A percentile compares a stretch with the other conserved stretches of the same genome.
Conservation (phyloP, 2,113 vertebrate genomes). For the Chaetorhynchus papuensis region DNA sequence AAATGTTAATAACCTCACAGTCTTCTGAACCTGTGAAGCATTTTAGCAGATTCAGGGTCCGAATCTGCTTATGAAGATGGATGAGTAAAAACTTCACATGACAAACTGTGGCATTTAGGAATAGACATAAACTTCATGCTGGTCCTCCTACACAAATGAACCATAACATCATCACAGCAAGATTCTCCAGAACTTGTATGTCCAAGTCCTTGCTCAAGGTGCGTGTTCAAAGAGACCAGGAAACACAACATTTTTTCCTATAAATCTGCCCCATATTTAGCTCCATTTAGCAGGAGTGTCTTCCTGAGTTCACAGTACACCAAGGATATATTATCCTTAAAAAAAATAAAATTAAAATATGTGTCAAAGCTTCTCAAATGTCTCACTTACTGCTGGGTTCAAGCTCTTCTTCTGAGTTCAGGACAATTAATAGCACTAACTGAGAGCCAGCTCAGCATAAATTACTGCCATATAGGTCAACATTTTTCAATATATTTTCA, state of each 20-base stretch:
- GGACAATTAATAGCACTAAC: not conserved
- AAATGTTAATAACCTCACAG: not conserved
- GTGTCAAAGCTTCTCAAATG: not conserved
- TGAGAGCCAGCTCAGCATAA: not conserved
- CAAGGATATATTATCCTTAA: not conserved
- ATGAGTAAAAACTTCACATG: not conserved
- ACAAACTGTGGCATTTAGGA: not conserved
- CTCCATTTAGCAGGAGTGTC: not conserved
- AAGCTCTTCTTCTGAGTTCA: not conserved
- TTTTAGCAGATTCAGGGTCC: not conserved
- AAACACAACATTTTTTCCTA: not conserved
- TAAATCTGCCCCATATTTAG: not conserved
- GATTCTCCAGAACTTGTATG: not conserved
- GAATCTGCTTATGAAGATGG: not conserved
- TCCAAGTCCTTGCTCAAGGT: not conserved
- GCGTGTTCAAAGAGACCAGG: not conserved
- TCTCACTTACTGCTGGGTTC: not conserved
- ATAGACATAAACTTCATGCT: constrained; percentile 9
- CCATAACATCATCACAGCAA: not conserved
- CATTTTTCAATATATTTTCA: not conserved
- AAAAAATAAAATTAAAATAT: not conserved
- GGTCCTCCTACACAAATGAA: not conserved
- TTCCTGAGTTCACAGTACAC: not conserved
- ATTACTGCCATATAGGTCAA: not conserved
- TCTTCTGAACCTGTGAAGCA: not conserved